These are phyloP conservation scores for Bovichtus variegatus DNA, from an alignment of 2,797 vertebrate genomes.

Conservation along the genomic window DNA sequence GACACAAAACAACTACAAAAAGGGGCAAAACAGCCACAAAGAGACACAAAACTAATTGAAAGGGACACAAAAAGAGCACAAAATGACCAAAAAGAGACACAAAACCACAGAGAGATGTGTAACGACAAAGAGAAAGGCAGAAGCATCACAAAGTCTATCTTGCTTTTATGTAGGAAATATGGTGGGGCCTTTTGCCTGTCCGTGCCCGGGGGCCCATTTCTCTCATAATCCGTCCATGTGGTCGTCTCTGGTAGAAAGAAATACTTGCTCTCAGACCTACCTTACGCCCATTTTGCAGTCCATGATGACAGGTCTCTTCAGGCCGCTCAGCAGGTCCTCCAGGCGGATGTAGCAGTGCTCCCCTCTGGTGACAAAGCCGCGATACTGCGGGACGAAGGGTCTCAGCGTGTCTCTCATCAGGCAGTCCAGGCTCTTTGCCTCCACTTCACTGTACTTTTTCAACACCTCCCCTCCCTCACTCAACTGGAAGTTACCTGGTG, in stretches of 20 bases:
- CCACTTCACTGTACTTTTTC: constrained; percentile 88
- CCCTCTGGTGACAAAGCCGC: constrained; percentile 85
- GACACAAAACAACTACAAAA: too few relatives aligned
- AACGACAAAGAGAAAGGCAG: too few relatives aligned
- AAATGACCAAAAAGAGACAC: too few relatives aligned
- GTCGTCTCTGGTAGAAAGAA: background rate
- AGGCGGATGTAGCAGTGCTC: constrained; percentile 89
- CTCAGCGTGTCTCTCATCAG: constrained; percentile 88
- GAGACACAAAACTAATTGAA: too few relatives aligned
- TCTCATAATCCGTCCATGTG: too few relatives aligned
- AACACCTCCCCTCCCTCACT: constrained; percentile 90
- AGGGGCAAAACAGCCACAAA: too few relatives aligned
- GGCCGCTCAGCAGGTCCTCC: constrained; percentile 89
- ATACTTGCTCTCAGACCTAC: constrained; percentile 63
- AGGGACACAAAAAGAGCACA: too few relatives aligned
- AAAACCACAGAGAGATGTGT: too few relatives aligned
- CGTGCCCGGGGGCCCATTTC: too few relatives aligned
- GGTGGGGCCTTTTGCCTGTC: too few relatives aligned
- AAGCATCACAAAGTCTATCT: too few relatives aligned
- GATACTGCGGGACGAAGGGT: constrained; percentile 89
- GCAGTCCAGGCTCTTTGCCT: constrained; percentile 86
- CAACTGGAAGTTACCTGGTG: constrained; percentile 88
- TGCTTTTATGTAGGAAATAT: too few relatives aligned
- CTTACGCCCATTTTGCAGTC: constrained; percentile 95
- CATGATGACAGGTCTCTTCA: constrained; percentile 91